Percentiles rank a stretch among this genome's conserved stretches.
Conservation (phyloP, 2,888 invertebrate genomes). For the Hirudinaria manillensis region DNA sequence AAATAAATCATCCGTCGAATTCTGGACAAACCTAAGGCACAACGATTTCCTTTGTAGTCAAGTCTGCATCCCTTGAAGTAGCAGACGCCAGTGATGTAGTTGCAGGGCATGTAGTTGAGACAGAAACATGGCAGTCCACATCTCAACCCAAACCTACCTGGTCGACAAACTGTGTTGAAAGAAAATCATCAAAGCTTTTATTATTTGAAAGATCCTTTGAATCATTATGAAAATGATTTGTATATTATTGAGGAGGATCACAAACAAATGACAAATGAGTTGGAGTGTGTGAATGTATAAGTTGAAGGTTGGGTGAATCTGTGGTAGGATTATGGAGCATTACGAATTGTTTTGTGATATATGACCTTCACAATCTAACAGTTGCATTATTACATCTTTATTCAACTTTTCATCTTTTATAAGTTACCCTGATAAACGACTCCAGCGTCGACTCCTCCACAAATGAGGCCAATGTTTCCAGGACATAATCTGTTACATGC, state of each 20-base stretch:
- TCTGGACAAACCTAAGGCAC: neutral
- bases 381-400: too few species aligned
- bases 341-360: too few species aligned
- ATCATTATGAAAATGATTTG: too few species aligned
- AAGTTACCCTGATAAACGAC: conserved; percentile 19
- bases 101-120: conserved; percentile 14
- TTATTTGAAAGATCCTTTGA: too few species aligned
- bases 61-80: neutral
- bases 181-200: neutral
- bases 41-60: neutral
- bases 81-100: conserved; percentile 21
- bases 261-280: neutral
- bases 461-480: conserved; percentile 12
- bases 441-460: conserved; percentile 15
- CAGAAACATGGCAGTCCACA: conserved; percentile 21
- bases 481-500: conserved; percentile 2
- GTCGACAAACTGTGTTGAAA: conserved; percentile 16
- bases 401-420: neutral
- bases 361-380: too few species aligned
- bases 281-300: neutral
- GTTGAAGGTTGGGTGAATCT: too few species aligned
- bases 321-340: too few species aligned
- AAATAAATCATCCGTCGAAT: too few species aligned
- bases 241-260: too few species aligned
- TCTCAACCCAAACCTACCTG: conserved; percentile 11